A percentile compares a stretch with the other conserved stretches of the same genome.
phyloP scores from a whole-genome alignment of 2,113 vertebrate species.

The Chloropsis hardwickii region DNA sequence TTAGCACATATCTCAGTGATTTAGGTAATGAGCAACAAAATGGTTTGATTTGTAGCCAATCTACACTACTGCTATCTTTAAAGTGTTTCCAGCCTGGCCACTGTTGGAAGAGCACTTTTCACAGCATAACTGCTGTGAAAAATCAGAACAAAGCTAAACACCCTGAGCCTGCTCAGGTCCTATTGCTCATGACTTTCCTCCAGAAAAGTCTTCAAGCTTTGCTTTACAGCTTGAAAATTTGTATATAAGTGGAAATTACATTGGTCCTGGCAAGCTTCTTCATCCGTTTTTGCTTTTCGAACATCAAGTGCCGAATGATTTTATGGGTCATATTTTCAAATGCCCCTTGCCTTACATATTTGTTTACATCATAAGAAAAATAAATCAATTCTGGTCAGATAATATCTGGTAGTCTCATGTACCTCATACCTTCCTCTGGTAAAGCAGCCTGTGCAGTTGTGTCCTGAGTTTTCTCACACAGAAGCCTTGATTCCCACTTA shows the following conservation, averaged over 20 bases:
- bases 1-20: conserved; percentile 1
- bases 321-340: neutral
- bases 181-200: neutral
- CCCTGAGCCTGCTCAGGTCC: neutral
- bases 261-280: neutral
- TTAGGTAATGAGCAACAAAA: neutral
- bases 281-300: neutral
- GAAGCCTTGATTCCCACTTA: neutral
- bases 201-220: neutral
- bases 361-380: neutral
- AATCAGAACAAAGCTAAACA: neutral
- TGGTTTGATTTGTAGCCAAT: conserved; percentile 18
- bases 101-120: neutral
- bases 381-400: neutral
- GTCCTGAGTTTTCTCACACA: neutral
- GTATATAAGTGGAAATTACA: neutral
- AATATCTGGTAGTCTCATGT: neutral
- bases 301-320: fast-evolving
- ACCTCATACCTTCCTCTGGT: neutral
- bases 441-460: neutral
- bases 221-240: neutral
- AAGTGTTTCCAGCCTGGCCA: neutral
- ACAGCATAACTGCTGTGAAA: no score
- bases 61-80: neutral
- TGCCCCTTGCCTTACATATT: neutral